Conservation (phyloP, 35 echinoderm and acorn worm genomes). For the Diadema setosum region DNA sequence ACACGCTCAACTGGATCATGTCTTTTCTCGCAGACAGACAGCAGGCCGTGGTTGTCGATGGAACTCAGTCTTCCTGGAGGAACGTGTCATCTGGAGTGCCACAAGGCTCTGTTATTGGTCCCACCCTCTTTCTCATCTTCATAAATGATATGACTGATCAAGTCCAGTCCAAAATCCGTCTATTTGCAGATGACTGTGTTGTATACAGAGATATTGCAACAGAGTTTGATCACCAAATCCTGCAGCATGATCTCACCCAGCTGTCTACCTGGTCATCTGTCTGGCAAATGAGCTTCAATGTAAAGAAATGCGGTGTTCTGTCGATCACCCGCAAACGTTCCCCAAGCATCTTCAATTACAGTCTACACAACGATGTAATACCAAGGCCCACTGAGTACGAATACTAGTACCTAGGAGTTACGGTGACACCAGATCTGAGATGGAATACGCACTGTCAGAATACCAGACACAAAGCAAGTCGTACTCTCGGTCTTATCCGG, state of each 20-base stretch:
- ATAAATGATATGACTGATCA: slow-evolving; percentile 26
- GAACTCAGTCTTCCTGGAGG: neutral
- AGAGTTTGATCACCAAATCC: neutral
- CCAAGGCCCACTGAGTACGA: neutral
- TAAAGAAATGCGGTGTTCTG: slow-evolving; percentile 31
- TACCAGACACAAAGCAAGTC: slow-evolving; percentile 17
- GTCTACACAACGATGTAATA: neutral
- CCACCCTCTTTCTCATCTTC: slow-evolving; percentile 26
- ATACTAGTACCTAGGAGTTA: slow-evolving; percentile 40
- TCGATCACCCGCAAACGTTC: slow-evolving; percentile 18
- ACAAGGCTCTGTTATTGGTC: slow-evolving; percentile 59
- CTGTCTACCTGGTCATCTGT: slow-evolving; percentile 14
- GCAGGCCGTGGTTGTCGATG: no score
- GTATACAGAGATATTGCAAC: slow-evolving; percentile 28
- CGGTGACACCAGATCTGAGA: slow-evolving; percentile 8
- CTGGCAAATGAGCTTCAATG: slow-evolving; percentile 36
- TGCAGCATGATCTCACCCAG: slow-evolving; percentile 20
- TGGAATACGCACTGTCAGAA: slow-evolving; percentile 16
- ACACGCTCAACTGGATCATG: slow-evolving; percentile 1
- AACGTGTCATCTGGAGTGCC: slow-evolving; percentile 40
- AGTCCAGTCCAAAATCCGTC: neutral
- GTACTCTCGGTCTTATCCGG: neutral
- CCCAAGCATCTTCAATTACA: slow-evolving; percentile 14
- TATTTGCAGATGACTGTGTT: slow-evolving; percentile 48
- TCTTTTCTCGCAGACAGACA: neutral